Evolutionary conservation across 2,888 invertebrate genomes (phyloP), one percentile per base, ranked within the genome.

Genomic region (Dinocampus coccinellae): DNA sequence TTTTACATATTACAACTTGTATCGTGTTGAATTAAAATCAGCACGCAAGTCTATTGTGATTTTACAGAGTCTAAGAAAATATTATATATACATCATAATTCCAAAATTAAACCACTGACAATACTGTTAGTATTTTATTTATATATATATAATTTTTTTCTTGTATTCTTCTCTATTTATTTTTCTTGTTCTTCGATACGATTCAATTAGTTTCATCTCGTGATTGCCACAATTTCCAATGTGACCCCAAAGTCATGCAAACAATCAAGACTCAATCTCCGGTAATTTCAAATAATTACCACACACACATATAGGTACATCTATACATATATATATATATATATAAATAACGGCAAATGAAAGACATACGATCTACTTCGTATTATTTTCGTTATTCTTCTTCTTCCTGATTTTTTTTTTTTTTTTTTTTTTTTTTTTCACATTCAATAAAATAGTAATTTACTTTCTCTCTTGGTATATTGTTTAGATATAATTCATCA

Each of bases 21-120:
- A 72, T 69, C 58, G 62, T 65, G 63, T 33, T 53, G 69, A 60
- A 75, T 75, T 71, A 58, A 75, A 68, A 33, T 68, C 53, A 72
- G 70, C 75, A 74, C 75, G 76, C 75, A 65, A 75, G 57, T 72
- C 73, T 58, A 75, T 76, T 69, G 69, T 61, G 73, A 75, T 57
- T n/a, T 74, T 70, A 72, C 75, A 64, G 11, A 26, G 29, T 33
- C 63, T 16, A 29, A 11, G 24, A 42, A 24, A 39, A 24, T 13
- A 39, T 36, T 26, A 29, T 11, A 9, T 13, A 16, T 26, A 10
- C 6, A 24, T 7, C 9, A 24, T 20, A 34, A 16, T 60, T 13
- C 36, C 36, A 6, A 63, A 47, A 63, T 63, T 29, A 6, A 47
- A 9, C 47, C 47, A 52, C 7, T 29, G 3, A 29, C 33, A 20